phyloP scores from a whole-genome alignment of 2,888 invertebrate species.

The Yponomeuta malinellus region DNA sequence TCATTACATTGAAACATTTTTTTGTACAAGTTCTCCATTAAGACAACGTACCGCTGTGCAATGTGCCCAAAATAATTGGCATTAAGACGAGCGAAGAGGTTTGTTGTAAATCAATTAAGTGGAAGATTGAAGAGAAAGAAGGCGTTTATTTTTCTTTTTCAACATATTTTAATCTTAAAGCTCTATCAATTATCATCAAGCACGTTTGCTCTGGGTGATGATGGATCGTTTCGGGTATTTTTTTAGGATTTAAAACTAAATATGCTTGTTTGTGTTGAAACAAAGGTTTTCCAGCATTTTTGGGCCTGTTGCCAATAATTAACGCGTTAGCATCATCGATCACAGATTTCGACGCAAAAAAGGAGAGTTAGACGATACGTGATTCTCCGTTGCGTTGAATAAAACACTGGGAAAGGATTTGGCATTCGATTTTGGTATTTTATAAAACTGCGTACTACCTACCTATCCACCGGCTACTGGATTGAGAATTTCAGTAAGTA shows the following conservation, averaged over 20 bases:
- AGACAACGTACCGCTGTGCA: no score
- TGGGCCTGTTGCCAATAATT: background rate
- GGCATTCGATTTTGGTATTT: no score
- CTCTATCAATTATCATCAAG: conserved; percentile 3
- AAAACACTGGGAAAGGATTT: background rate
- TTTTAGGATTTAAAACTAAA: background rate
- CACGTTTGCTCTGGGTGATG: background rate
- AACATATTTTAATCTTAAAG: background rate
- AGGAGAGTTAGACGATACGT: background rate
- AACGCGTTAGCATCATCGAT: background rate
- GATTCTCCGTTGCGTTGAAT: background rate
- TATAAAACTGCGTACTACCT: no score
- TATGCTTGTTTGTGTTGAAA: background rate
- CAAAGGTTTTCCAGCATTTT: background rate
- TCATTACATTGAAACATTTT: no score
- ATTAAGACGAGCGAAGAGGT: conserved; percentile 12
- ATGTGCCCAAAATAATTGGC: background rate
- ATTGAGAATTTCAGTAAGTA: no score
- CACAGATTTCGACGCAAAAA: background rate
- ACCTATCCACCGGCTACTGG: no score
- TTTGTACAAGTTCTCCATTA: no score
- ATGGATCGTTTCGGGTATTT: background rate
- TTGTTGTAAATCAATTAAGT: conserved; percentile 18
- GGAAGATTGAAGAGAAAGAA: conserved; percentile 12
- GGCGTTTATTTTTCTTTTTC: conserved; percentile 14